These are phyloP conservation scores for Chanos chanos DNA, from an alignment of 2,797 vertebrate genomes.

Conservation along the genomic window DNA sequence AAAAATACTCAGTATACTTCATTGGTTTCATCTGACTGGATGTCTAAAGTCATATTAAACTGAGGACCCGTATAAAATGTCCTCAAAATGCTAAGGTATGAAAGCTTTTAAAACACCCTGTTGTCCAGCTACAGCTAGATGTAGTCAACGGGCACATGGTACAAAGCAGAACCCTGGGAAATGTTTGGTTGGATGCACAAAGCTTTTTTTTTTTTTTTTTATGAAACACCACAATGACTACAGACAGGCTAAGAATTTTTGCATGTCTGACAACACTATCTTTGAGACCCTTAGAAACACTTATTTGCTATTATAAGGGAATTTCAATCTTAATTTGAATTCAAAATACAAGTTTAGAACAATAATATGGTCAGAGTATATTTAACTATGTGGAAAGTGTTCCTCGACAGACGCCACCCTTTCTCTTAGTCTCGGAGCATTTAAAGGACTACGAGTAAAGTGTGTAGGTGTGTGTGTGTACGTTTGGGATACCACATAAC, in stretches of 20 bases:
- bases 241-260: constrained; percentile 27
- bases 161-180: constrained; percentile 33
- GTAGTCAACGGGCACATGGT: constrained; percentile 16
- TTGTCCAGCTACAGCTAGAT: constrained; percentile 17
- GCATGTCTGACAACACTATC: constrained; percentile 26
- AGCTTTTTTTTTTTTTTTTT: no score
- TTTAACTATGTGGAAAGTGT: constrained; percentile 1
- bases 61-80: constrained; percentile 1
- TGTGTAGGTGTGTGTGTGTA: no score
- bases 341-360: constrained; percentile 1
- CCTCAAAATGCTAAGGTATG: constrained; percentile 2
- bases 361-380: constrained; percentile 19
- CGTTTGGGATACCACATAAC: constrained; percentile 47
- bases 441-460: constrained; percentile 34
- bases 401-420: not conserved
- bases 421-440: not conserved
- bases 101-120: constrained; percentile 25
- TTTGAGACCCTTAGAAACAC: constrained; percentile 32
- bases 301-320: constrained; percentile 5
- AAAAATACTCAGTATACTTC: constrained; percentile 2
- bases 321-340: constrained; percentile 18
- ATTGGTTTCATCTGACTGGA: constrained; percentile 11
- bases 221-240: constrained; percentile 37
- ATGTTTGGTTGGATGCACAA: constrained; percentile 50
- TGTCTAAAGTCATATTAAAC: not conserved